These are phyloP conservation scores for Paratilapia polleni DNA, from an alignment of 2,113 vertebrate species.

Conservation along the genomic window DNA sequence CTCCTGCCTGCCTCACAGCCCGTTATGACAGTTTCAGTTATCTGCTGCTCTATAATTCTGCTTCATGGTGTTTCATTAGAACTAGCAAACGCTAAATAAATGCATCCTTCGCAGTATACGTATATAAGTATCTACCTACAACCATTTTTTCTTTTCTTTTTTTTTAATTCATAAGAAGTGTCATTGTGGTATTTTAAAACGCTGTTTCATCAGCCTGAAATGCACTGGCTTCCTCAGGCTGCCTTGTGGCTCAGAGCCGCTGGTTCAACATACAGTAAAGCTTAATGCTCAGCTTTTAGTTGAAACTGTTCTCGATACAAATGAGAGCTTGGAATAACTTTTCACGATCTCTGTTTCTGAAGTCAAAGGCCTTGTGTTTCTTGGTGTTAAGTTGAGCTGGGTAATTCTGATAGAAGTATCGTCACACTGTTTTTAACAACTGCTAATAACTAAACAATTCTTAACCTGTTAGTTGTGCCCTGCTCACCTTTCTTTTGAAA, in stretches of 20 bases:
- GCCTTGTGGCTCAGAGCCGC: not conserved
- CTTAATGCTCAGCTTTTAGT: not conserved
- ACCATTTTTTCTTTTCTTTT: not conserved
- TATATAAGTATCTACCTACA: not conserved
- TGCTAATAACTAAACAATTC: not conserved
- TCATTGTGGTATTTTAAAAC: not conserved
- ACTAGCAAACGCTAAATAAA: not conserved
- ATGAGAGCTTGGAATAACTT: not conserved
- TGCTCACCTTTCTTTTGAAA: not conserved
- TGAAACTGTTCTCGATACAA: not conserved
- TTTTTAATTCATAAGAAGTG: not conserved
- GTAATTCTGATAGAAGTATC: too few relatives aligned
- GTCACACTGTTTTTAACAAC: not conserved
- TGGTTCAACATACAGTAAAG: not conserved
- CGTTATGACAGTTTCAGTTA: too few relatives aligned
- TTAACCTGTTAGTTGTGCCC: not conserved
- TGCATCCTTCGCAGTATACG: too few relatives aligned
- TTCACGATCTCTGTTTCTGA: not conserved
- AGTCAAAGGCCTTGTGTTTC: not conserved
- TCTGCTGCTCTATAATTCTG: too few relatives aligned
- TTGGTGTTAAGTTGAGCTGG: not conserved
- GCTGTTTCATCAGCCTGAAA: not conserved
- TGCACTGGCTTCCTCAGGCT: accelerated
- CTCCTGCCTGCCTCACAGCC: too few relatives aligned
- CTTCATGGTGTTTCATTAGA: not conserved